These are phyloP conservation scores for Holacanthus passer DNA, from an alignment of 2,113 vertebrate species.

Conservation along the genomic window DNA sequence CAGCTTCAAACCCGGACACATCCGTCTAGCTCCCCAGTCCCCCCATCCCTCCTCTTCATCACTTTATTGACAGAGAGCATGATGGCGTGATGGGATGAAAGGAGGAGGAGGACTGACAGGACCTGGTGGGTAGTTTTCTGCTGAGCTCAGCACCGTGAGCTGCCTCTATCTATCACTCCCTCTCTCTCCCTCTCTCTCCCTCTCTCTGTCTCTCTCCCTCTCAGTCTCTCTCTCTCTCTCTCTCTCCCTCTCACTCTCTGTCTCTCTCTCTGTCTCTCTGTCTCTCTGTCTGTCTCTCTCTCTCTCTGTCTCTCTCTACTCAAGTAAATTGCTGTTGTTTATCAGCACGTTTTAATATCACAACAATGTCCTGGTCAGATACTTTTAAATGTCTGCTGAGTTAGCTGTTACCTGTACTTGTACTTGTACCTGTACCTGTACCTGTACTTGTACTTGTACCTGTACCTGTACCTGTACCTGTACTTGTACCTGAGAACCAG, in stretches of 20 bases:
- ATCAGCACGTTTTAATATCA: not conserved
- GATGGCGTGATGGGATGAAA: slow-evolving; percentile 77
- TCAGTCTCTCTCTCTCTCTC: slow-evolving; percentile 51
- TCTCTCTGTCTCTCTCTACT: slow-evolving; percentile 50
- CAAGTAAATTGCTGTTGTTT: not conserved
- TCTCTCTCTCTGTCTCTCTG: slow-evolving; percentile 50
- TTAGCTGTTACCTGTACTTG: not conserved
- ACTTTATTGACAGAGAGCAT: slow-evolving; percentile 76
- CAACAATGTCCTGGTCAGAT: not conserved
- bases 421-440: not conserved
- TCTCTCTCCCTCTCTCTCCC: slow-evolving; percentile 52
- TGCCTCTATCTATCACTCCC: slow-evolving; percentile 47
- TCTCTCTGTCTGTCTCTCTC: slow-evolving; percentile 47
- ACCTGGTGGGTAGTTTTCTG: slow-evolving; percentile 74
- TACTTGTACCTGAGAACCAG: too few species aligned
- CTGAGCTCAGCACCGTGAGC: slow-evolving; percentile 74
- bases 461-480: not conserved
- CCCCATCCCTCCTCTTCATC: slow-evolving; percentile 48
- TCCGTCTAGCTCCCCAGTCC: slow-evolving; percentile 52
- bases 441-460: not conserved
- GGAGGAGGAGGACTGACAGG: slow-evolving; percentile 62
- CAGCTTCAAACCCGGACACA: slow-evolving; percentile 75
- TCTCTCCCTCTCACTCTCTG: slow-evolving; percentile 52
- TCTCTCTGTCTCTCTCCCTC: slow-evolving; percentile 53
- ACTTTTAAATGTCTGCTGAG: not conserved